phyloP scores from a whole-genome alignment of 1,140 invertebrate species.

The Contarinia nasturtii region DNA sequence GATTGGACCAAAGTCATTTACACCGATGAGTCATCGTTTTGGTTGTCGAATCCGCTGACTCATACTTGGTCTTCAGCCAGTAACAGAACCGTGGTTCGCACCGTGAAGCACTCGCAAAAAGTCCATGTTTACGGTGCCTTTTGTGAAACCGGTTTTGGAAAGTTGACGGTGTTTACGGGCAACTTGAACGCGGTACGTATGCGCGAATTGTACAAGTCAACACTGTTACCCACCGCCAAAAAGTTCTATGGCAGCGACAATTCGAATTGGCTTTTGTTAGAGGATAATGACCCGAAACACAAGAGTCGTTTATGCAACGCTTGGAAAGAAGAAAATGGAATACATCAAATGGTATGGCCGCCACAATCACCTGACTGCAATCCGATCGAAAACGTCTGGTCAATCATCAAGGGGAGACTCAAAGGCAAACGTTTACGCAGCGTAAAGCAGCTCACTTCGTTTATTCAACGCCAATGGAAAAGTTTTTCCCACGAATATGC shows the following conservation, averaged over 20 bases:
- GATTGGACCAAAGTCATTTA: too few relatives aligned
- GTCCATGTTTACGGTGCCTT: neutral
- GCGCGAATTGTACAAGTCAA: too few relatives aligned
- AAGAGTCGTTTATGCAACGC: too few relatives aligned
- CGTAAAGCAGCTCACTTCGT: neutral
- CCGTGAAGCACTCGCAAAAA: neutral
- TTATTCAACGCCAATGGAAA: neutral
- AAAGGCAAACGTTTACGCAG: neutral
- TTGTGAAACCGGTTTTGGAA: neutral
- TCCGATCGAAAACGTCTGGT: constrained; percentile 13
- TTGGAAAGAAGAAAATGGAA: too few relatives aligned
- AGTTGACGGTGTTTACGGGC: neutral
- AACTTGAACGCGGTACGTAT: neutral
- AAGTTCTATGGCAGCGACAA: too few relatives aligned
- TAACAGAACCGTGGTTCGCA: neutral
- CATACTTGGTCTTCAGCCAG: neutral
- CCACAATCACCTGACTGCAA: constrained; percentile 7
- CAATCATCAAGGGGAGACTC: neutral
- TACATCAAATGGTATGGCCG: neutral
- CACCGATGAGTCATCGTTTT: too few relatives aligned
- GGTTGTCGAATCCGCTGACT: neutral
- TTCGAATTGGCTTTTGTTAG: too few relatives aligned
- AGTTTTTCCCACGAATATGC: neutral
- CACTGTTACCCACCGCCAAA: too few relatives aligned
- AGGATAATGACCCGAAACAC: too few relatives aligned